These are phyloP conservation scores for Acanthosepion esculentum DNA, from an alignment of 2,888 invertebrate genomes.

Conservation along the genomic window DNA sequence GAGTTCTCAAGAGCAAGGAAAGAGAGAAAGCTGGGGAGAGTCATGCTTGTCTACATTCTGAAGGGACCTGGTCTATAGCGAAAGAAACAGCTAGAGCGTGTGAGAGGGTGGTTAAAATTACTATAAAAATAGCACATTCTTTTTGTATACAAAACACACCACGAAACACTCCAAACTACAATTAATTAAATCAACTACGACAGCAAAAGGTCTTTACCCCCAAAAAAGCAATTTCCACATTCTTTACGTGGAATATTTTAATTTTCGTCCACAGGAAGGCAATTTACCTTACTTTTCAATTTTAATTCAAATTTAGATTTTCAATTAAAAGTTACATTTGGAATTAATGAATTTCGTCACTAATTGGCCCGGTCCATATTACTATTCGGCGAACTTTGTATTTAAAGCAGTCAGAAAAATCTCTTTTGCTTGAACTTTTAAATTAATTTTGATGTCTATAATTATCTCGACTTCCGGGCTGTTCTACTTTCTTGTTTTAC, in stretches of 20 bases:
- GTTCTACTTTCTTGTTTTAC: neutral
- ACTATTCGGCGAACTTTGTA: neutral
- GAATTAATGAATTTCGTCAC: neutral
- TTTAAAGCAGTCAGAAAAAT: neutral
- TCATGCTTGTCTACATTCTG: too few species aligned
- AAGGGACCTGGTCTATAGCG: too few species aligned
- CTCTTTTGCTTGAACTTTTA: neutral
- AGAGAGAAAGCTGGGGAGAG: too few species aligned
- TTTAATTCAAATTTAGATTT: neutral
- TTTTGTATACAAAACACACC: too few species aligned
- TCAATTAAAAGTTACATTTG: constrained; percentile 3
- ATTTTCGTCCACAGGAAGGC: neutral
- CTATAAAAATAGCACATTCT: too few species aligned
- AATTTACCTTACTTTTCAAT: neutral
- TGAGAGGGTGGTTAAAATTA: too few species aligned
- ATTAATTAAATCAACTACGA: neutral
- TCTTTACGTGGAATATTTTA: neutral
- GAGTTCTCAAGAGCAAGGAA: too few species aligned
- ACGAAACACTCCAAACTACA: neutral
- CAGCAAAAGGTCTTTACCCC: neutral
- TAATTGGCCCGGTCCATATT: neutral
- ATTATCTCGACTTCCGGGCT: neutral
- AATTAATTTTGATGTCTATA: constrained; percentile 2
- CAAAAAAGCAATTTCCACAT: neutral
- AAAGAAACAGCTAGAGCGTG: too few species aligned